Conservation (phyloP, 2,888 invertebrate species). For the Agrochola lota region DNA sequence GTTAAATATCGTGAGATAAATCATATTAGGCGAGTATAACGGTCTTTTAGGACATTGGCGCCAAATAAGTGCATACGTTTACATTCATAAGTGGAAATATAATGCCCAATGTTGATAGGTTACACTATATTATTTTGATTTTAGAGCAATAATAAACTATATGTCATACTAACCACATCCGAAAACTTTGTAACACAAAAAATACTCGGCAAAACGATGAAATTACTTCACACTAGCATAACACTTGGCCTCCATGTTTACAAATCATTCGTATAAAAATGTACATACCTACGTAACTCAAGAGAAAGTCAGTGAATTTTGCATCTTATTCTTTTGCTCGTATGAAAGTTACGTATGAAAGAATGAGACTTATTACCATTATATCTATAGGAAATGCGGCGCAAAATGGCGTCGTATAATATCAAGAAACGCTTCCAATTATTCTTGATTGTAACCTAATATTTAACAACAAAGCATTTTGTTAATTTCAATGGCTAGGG, state of each 20-base stretch:
- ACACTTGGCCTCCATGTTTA: conserved; percentile 90
- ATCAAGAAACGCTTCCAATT: conserved; percentile 46
- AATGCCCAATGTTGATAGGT: conserved; percentile 55
- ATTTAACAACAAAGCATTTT: conserved; percentile 6
- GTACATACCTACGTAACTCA: conserved; percentile 74
- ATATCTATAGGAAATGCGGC: conserved; percentile 77
- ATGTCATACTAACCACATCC: conserved; percentile 75
- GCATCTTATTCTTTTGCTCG: conserved; percentile 79
- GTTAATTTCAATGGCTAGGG: not conserved
- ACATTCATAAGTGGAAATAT: conserved; percentile 71
- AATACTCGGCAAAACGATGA: conserved; percentile 69
- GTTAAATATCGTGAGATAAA: conserved; percentile 57
- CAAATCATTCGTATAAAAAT: conserved; percentile 88
- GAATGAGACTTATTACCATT: conserved; percentile 80
- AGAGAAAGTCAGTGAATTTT: conserved; percentile 85
- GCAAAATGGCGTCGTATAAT: conserved; percentile 86
- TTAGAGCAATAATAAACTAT: conserved; percentile 45
- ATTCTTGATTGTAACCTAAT: conserved; percentile 3
- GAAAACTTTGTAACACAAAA: conserved; percentile 67
- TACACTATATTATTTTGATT: conserved; percentile 43
- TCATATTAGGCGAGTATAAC: conserved; percentile 78
- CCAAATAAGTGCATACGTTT: conserved; percentile 90
- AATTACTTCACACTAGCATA: conserved; percentile 79
- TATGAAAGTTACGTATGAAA: conserved; percentile 64
- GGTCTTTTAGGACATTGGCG: conserved; percentile 89